These are phyloP conservation scores for Phaonia tiefii DNA, from an alignment of 2,888 invertebrate genomes.

Conservation along the genomic window DNA sequence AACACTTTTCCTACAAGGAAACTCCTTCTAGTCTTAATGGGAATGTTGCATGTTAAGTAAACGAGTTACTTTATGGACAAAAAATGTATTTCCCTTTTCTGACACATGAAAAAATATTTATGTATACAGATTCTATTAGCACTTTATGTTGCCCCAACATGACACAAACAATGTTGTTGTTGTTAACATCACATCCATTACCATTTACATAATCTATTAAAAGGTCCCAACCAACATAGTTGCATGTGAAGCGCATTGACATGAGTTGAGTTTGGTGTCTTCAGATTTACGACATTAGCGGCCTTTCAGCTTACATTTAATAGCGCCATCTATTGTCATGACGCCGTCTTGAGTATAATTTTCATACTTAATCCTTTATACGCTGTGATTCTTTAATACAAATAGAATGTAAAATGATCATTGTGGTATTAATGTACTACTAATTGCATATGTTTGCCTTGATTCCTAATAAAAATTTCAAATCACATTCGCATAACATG, in stretches of 20 bases:
- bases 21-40: background rate
- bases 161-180: conserved; percentile 27
- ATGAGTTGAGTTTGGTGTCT: no score
- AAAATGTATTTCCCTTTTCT: background rate
- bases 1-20: background rate
- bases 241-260: no score
- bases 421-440: background rate
- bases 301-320: conserved; percentile 5
- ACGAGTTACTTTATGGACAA: background rate
- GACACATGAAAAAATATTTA: background rate
- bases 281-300: no score
- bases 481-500: no score
- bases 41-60: background rate
- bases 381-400: no score
- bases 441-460: background rate
- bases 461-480: no score
- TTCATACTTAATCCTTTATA: no score
- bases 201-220: conserved; percentile 62
- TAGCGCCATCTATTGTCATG: conserved; percentile 15
- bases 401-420: no score
- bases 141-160: background rate
- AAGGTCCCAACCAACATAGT: no score
- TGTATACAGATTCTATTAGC: conserved; percentile 10
- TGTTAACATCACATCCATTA: background rate
- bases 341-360: no score